phyloP scores from a whole-genome alignment of 2,113 vertebrate genomes.

The Dicerorhinus sumatrensis region DNA sequence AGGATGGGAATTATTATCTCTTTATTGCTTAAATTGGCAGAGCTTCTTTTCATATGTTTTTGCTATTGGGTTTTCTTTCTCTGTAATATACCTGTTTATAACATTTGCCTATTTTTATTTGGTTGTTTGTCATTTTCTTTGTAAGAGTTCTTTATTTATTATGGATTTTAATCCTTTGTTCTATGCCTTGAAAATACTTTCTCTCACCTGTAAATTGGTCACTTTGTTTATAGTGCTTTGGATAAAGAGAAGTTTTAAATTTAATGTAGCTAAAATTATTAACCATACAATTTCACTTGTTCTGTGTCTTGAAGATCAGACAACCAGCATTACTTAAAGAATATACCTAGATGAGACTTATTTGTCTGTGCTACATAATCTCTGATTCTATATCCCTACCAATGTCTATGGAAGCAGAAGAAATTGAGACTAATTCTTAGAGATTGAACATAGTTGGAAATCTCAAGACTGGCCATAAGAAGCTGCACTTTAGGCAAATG shows the following conservation, averaged over 20 bases:
- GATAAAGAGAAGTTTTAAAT: not conserved
- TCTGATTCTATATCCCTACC: not conserved
- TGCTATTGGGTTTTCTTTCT: not conserved
- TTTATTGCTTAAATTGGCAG: not conserved
- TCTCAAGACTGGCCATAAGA: not conserved
- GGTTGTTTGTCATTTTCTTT: slow-evolving; percentile 2
- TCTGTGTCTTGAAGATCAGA: not conserved
- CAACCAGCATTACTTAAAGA: not conserved
- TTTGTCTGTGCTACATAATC: not conserved
- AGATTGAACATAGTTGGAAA: not conserved
- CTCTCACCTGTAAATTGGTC: not conserved
- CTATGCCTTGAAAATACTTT: not conserved
- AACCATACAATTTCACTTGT: not conserved
- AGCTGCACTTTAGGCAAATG: not conserved
- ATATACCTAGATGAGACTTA: not conserved
- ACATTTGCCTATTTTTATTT: not conserved
- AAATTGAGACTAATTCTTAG: not conserved
- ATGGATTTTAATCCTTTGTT: slow-evolving; percentile 14
- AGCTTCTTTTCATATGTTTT: slow-evolving; percentile 4
- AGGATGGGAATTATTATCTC: not conserved
- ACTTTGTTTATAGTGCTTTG: not conserved
- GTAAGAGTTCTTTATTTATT: slow-evolving; percentile 35
- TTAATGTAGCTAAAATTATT: not conserved
- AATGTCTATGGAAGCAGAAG: not conserved
- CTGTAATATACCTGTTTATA: not conserved